Base-by-base conservation (phyloP, 2,797 vertebrate species). In the Rachycentron canadum region DNA sequence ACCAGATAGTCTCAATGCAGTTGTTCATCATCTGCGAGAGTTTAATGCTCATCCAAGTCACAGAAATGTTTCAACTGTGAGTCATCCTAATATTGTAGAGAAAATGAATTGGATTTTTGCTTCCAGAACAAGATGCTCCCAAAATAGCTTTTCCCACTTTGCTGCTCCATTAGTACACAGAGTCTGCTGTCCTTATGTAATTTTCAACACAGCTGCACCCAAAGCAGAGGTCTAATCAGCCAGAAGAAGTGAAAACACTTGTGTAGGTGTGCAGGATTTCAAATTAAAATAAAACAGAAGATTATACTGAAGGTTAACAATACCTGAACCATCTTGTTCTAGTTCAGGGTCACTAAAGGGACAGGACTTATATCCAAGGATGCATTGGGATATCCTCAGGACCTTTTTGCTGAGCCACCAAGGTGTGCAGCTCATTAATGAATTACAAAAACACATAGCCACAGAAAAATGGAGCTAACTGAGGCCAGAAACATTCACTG, bases 321-420 rank as follows among this genome's bases (percentile, higher is more conserved):
- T 25, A 65, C 13, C 45, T 52, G 12, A 59, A 55, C 25, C 26
- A 72, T 26, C 14, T 70, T 78, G 16, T 67, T 76, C n/a, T 59
- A 30, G 70, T 79, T 83, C 74, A 76, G 59, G 28, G 53, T 62
- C n/a, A 34, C 34, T 36, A 55, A 69, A 53, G 30, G 72, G 59
- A 50, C 57, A 55, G 50, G 45, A 68, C 62, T 38, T 60, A 49
- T 57, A 76, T 79, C 71, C 73, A 80, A 80, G 64, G 65, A 82
- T 85, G 63, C 70, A 65, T 10, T 55, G 49, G 28, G 36, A 74
- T 38, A 66, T 65, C 73, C 59, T 82, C 49, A 13, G 82, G 81
- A 66, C 47, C 19, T 34, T 72, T 26, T 57, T 69, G 38, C 72
- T 78, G 49, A 62, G 64, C 66, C 57, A 50, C 25, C 55, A 47